Base-by-base conservation (phyloP, 2,888 invertebrate species). In the Alloplasta piceator region DNA sequence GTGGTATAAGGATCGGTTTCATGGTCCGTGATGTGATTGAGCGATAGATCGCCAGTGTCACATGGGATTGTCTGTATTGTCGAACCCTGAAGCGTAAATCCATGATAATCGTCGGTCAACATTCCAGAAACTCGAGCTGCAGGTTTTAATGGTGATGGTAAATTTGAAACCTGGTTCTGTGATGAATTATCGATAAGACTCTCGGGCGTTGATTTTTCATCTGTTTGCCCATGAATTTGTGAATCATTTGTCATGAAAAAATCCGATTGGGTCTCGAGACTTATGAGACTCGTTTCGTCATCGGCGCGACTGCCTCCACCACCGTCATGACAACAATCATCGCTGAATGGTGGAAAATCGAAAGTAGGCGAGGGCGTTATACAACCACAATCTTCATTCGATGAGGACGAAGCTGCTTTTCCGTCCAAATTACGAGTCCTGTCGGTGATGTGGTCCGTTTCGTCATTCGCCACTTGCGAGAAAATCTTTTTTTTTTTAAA, bases 21-120 rank as follows among this genome's bases (percentile, higher is more conserved):
- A 7, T 84, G 79, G 68, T 91, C 89, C 60, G 86, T 74, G 12
- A 83, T 79, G 10, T 87, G 84, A 82, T 80, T 87, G 26, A 85
- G 84, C 16, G 52, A 52, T 55, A 90, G 82, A 87, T 95, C 94
- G 14, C 95, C 95, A 0, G 95, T 95, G 82, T 93, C 94, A 87
- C 95, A 95, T 3, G 95, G 94, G 88, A 95, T 95, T 77, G 94
- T 94, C 12, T 95, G 95, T 88, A 95, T 95, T 86, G 94, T 94
- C 75, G 94, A 94, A 6, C 94, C 94, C 87, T 94, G 94, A 76
- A 93, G 92, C 0, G 95, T 94, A 88, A 95, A 95, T 0, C 95
- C 95, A 26, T 94, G 93, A 90, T 95, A 95, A 87, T 94, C 94
- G 9, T 94, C 91, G 63, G 93, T 93, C 60, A 92, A 93, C 76